These are phyloP conservation scores for Cyprinodon brontotheroides DNA, from an alignment of 2,113 vertebrate genomes.

Conservation along the genomic window DNA sequence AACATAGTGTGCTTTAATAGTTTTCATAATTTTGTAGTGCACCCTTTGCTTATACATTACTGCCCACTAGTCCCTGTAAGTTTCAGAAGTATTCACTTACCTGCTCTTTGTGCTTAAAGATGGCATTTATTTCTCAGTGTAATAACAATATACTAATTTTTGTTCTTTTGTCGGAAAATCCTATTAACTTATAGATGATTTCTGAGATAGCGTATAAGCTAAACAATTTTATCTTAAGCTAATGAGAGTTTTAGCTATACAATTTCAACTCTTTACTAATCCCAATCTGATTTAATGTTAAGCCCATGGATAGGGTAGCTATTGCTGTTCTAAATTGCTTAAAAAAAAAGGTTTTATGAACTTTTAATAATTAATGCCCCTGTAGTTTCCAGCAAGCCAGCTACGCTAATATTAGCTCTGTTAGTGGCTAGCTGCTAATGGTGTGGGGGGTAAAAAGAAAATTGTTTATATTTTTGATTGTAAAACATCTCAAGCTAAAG, in stretches of 20 bases:
- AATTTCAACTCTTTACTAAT: not conserved
- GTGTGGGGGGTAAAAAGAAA: too few relatives aligned
- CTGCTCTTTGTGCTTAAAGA: not conserved
- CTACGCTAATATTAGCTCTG: not conserved
- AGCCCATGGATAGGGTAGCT: not conserved
- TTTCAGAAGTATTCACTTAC: not conserved
- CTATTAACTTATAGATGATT: too few relatives aligned
- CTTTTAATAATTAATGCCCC: not conserved
- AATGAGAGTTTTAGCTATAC: not conserved
- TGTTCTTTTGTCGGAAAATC: not conserved
- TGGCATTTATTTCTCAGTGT: not conserved
- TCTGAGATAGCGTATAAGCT: too few relatives aligned
- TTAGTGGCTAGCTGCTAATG: too few relatives aligned
- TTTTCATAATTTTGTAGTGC: conserved; percentile 41
- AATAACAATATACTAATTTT: not conserved
- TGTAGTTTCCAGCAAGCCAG: not conserved
- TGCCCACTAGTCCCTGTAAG: not conserved
- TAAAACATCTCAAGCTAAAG: too few relatives aligned
- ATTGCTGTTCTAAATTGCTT: not conserved
- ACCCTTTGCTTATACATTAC: conserved; percentile 20
- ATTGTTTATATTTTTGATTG: too few relatives aligned
- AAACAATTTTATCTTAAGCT: too few relatives aligned
- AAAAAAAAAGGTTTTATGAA: not conserved
- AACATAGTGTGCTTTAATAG: conserved; percentile 40
- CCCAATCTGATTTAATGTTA: not conserved